phyloP scores from a whole-genome alignment of 2,888 invertebrate species.

The Cabera pusaria region DNA sequence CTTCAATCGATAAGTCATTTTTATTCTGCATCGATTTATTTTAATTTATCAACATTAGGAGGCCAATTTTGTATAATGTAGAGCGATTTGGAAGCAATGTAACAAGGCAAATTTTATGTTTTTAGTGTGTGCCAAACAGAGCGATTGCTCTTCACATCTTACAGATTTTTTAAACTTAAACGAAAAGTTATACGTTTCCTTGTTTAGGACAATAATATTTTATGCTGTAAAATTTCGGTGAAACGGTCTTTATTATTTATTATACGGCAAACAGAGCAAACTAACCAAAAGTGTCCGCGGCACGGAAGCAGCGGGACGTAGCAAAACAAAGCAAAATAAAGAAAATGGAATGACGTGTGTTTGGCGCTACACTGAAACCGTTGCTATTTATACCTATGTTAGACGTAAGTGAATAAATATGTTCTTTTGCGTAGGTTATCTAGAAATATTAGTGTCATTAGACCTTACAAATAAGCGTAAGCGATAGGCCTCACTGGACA shows the following conservation, averaged over 20 bases:
- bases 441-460: no score
- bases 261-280: slow-evolving; percentile 78
- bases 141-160: no score
- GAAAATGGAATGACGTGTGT: slow-evolving; percentile 71
- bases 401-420: slow-evolving; percentile 8
- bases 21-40: no score
- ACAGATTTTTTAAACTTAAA: no score
- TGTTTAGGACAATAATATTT: slow-evolving; percentile 14
- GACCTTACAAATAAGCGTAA: no score
- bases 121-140: no score
- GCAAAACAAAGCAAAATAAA: slow-evolving; percentile 71
- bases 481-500: no score
- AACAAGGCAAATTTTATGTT: no score
- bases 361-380: slow-evolving; percentile 48
- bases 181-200: no score
- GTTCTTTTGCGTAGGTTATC: background rate
- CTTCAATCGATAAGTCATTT: slow-evolving; percentile 17
- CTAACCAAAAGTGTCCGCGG: slow-evolving; percentile 81
- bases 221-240: slow-evolving; percentile 32
- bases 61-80: no score
- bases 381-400: slow-evolving; percentile 29
- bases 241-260: slow-evolving; percentile 77
- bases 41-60: no score
- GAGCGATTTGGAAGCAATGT: no score
- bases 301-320: slow-evolving; percentile 76